A percentile compares a stretch with the other conserved stretches of the same genome.
phyloP scores from a whole-genome alignment of 2,888 invertebrate genomes.

The Platycheirus rosarum region DNA sequence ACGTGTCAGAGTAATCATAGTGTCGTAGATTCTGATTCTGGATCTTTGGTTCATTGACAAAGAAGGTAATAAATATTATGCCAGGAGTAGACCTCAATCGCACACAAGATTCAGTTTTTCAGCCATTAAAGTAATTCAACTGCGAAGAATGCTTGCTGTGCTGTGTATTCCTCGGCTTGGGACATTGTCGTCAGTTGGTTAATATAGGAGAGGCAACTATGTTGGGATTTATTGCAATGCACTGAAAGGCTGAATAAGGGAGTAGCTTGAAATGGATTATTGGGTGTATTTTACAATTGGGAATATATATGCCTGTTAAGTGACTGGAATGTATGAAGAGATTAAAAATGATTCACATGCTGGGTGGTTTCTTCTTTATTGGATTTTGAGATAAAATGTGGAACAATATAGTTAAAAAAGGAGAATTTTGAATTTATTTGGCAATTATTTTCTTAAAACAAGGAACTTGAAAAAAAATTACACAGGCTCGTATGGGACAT shows the following conservation, averaged over 20 bases:
- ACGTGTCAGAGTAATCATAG: conserved; percentile 13
- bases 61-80: conserved; percentile 20
- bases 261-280: conserved; percentile 42
- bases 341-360: conserved; percentile 33
- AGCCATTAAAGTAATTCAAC: conserved; percentile 28
- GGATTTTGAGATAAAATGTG: not conserved
- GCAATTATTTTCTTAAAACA: no score
- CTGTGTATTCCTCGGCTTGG: not conserved
- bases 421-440: no score
- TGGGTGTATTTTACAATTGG: conserved; percentile 1
- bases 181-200: conserved; percentile 21
- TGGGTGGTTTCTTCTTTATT: not conserved
- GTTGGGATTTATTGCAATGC: conserved; percentile 48
- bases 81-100: conserved; percentile 35
- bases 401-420: not conserved
- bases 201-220: conserved; percentile 1
- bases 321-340: conserved; percentile 41
- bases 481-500: no score
- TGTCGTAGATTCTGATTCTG: conserved; percentile 56
- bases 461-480: no score
- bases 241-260: conserved; percentile 19
- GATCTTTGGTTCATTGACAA: conserved; percentile 41
- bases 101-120: conserved; percentile 20
- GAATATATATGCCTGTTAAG: conserved; percentile 49
- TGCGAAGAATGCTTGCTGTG: not conserved